Percentiles rank a stretch among this genome's conserved stretches.
These are phyloP conservation scores for Stenurella melanura DNA, from an alignment of 2,888 invertebrate species.

Conservation along the genomic window DNA sequence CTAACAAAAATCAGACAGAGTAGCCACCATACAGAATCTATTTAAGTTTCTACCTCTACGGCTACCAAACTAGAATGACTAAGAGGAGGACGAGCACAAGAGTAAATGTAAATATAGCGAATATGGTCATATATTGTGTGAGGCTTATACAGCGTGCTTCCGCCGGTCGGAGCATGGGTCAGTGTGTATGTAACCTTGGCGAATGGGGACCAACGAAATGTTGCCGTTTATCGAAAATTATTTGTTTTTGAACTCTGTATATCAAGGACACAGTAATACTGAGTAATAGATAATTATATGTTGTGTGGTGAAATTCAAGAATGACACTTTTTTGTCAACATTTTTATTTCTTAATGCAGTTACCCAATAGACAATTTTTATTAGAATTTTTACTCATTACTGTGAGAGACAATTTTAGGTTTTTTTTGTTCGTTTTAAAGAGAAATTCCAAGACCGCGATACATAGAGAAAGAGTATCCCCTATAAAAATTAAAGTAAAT, in stretches of 20 bases:
- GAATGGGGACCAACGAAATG: constrained; percentile 24
- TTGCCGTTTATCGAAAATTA: not conserved
- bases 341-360: not conserved
- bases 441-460: no score
- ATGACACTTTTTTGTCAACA: constrained; percentile 11
- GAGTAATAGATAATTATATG: not conserved
- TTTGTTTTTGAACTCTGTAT: constrained; percentile 12
- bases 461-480: no score
- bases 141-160: constrained; percentile 65
- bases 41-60: constrained; percentile 11
- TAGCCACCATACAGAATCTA: constrained; percentile 10
- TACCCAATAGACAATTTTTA: no score
- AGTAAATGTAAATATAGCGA: constrained; percentile 35
- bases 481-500: no score
- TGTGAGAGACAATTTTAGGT: no score
- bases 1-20: not conserved
- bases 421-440: no score
- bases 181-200: constrained; percentile 63
- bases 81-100: constrained; percentile 13
- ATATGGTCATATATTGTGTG: constrained; percentile 62
- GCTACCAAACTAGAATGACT: constrained; percentile 34
- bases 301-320: not conserved
- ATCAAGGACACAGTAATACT: constrained; percentile 18
- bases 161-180: constrained; percentile 61
- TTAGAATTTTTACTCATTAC: no score